A percentile compares a stretch with the other conserved stretches of the same genome.
phyloP scores from a whole-genome alignment of 2,113 vertebrate genomes.

The Abramis brama region DNA sequence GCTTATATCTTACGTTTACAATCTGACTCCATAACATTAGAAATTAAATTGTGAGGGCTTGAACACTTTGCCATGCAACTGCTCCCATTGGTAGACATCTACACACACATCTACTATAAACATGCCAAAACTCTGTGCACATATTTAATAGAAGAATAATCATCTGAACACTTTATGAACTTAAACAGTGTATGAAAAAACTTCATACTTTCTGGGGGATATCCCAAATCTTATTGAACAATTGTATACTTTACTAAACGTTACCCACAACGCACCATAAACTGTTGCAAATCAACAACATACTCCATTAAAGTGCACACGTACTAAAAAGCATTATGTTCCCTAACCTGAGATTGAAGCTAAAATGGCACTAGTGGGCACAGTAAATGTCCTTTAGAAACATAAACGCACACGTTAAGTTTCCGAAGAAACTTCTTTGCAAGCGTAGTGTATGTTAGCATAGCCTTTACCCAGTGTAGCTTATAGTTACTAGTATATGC shows the following conservation, averaged over 20 bases:
- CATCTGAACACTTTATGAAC: not conserved
- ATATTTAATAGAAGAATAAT: conserved; percentile 32
- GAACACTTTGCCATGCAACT: conserved; percentile 22
- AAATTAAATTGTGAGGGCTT: not conserved
- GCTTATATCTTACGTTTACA: not conserved
- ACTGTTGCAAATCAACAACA: not conserved
- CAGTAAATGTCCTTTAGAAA: not conserved
- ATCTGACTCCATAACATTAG: conserved; percentile 8
- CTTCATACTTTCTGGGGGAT: not conserved
- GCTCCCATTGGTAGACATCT: not conserved
- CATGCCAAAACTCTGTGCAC: conserved; percentile 52
- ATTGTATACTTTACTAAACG: not conserved
- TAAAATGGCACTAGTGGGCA: conserved; percentile 3
- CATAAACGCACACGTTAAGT: not conserved
- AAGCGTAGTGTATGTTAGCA: not conserved
- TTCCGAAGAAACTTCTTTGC: not conserved
- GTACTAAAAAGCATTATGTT: conserved; percentile 1
- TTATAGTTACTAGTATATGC: not conserved
- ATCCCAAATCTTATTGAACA: not conserved
- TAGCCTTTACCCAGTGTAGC: not conserved
- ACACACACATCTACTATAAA: conserved; percentile 24
- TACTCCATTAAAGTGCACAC: conserved; percentile 11
- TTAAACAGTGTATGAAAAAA: not conserved
- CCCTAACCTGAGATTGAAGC: conserved; percentile 3
- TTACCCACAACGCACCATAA: conserved; percentile 6